phyloP scores from a whole-genome alignment of 2,888 invertebrate species.

The Rotaria socialis region DNA sequence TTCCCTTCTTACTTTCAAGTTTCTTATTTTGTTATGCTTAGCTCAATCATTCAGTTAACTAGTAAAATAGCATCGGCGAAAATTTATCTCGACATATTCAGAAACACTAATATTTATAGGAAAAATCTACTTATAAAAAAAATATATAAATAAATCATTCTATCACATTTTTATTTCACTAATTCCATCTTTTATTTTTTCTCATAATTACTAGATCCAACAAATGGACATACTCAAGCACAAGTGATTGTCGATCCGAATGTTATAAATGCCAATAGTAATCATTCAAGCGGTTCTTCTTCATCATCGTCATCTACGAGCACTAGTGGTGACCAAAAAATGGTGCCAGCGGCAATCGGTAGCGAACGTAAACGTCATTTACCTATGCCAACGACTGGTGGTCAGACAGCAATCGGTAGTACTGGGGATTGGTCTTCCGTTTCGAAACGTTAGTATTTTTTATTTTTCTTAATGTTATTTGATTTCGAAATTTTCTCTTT shows the following conservation, averaged over 20 bases:
- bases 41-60: too few relatives aligned
- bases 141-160: too few relatives aligned
- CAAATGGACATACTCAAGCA: background rate
- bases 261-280: constrained; percentile 1
- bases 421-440: constrained; percentile 2
- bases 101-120: too few relatives aligned
- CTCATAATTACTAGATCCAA: background rate
- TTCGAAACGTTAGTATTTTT: background rate
- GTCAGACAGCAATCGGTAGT: background rate
- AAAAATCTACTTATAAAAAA: too few relatives aligned
- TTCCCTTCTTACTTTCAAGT: too few relatives aligned
- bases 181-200: background rate
- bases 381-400: too few relatives aligned
- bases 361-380: constrained; percentile 19
- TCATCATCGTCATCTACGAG: background rate
- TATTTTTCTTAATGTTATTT: too few relatives aligned
- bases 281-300: constrained; percentile 21
- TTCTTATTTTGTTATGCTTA: too few relatives aligned
- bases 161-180: background rate
- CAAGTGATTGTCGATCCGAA: background rate
- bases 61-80: too few relatives aligned
- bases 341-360: constrained; percentile 17
- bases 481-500: background rate
- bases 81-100: too few relatives aligned
- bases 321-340: background rate